Evolutionary conservation across 2,113 vertebrate genomes (phyloP).

Genomic region (Ochotona curzoniae): DNA sequence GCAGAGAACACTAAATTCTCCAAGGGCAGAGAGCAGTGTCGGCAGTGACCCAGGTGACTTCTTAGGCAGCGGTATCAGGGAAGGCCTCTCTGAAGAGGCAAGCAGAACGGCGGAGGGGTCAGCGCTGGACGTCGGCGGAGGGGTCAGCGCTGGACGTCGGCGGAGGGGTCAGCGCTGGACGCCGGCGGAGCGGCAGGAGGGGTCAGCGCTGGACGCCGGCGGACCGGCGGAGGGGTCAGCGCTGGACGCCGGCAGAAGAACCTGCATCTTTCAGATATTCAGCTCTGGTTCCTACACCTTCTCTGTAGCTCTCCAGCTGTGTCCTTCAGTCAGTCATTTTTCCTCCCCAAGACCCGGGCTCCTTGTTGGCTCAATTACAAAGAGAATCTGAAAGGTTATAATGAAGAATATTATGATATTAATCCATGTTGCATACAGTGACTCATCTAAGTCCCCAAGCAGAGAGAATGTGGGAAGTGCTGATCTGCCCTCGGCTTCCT

Average conservation of each 20-base stretch:
- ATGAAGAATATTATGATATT: neutral
- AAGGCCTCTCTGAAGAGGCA: neutral
- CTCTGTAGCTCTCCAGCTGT: neutral
- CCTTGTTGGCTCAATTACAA: neutral
- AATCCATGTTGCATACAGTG: neutral
- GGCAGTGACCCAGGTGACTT: neutral
- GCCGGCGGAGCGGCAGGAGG: too few relatives aligned
- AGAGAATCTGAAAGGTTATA: neutral
- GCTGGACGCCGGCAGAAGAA: too few relatives aligned
- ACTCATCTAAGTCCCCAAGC: neutral
- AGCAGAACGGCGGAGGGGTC: neutral
- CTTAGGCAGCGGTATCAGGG: too few relatives aligned
- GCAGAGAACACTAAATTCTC: neutral
- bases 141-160: too few relatives aligned
- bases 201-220: too few relatives aligned
- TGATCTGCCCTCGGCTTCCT: too few relatives aligned
- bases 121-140: too few relatives aligned
- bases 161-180: too few relatives aligned
- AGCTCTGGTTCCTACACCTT: neutral
- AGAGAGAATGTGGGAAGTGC: neutral
- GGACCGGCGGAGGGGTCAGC: neutral
- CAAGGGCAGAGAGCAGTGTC: neutral
- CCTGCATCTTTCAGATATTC: rapidly evolving
- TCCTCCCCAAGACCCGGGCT: neutral
- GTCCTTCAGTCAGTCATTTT: neutral